Evolutionary conservation across 2,113 vertebrate genomes (phyloP).

Genomic region (Gnathonemus echidnorhynchus): DNA sequence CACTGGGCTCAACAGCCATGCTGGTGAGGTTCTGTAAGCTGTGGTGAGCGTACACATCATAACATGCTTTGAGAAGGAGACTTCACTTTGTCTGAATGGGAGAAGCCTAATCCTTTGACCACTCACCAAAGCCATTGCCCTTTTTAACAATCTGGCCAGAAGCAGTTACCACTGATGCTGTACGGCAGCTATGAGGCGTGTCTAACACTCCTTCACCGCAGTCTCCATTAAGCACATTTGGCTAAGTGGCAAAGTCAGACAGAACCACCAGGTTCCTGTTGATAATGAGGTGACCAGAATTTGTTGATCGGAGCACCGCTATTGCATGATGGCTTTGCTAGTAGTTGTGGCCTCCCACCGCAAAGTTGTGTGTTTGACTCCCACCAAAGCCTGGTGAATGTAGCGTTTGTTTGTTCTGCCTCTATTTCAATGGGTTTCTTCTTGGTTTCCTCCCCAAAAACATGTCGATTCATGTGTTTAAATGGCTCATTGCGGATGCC

Average conservation of each 20-base stretch:
- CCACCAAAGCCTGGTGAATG: not conserved
- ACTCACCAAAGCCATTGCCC: conserved; percentile 33
- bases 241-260: conserved; percentile 9
- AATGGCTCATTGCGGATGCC: not conserved
- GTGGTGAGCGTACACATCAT: conserved; percentile 20
- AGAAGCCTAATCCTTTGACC: conserved; percentile 38
- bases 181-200: conserved; percentile 7
- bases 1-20: not conserved
- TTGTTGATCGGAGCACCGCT: not conserved
- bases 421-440: not conserved
- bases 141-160: conserved; percentile 23
- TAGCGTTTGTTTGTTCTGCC: not conserved
- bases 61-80: conserved; percentile 34
- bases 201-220: conserved; percentile 25
- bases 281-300: not conserved
- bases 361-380: not conserved
- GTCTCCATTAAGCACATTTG: conserved; percentile 38
- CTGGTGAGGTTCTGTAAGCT: conserved; percentile 10
- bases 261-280: not conserved
- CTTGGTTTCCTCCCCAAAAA: not conserved
- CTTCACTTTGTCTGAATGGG: conserved; percentile 31
- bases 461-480: not conserved
- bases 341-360: not conserved
- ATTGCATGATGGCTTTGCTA: not conserved
- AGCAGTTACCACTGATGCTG: conserved; percentile 20